A percentile compares a stretch with the other conserved stretches of the same genome.
phyloP scores from a whole-genome alignment of 1,140 invertebrate species.

The Leptinotarsa texana region DNA sequence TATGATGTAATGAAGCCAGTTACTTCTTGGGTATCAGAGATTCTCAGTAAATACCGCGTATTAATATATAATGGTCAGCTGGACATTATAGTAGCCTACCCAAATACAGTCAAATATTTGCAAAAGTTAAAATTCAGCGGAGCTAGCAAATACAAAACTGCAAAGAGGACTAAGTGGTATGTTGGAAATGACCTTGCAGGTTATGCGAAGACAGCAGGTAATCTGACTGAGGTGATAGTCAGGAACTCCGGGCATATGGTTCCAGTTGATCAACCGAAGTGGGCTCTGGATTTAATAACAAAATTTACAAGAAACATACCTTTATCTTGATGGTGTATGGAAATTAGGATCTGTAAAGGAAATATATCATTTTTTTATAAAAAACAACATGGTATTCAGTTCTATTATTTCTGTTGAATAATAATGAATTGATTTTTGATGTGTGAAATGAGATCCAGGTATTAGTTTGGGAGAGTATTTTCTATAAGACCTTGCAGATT shows the following conservation, averaged over 20 bases:
- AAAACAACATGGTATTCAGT: too few relatives aligned
- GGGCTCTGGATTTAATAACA: slow-evolving; percentile 74
- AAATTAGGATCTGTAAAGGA: too few relatives aligned
- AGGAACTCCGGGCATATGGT: slow-evolving; percentile 82
- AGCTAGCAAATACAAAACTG: slow-evolving; percentile 64
- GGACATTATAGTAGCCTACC: slow-evolving; percentile 82
- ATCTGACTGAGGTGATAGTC: slow-evolving; percentile 74
- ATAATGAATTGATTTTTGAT: too few relatives aligned
- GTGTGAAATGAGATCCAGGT: too few relatives aligned
- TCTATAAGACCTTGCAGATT: too few relatives aligned
- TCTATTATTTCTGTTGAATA: too few relatives aligned
- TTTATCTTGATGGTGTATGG: slow-evolving; percentile 41
- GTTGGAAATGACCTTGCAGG: slow-evolving; percentile 71
- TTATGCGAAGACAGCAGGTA: slow-evolving; percentile 69
- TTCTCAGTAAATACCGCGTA: slow-evolving; percentile 69
- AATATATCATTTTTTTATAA: too few relatives aligned
- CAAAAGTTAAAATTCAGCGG: slow-evolving; percentile 67
- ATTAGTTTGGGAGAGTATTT: too few relatives aligned
- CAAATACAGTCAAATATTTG: slow-evolving; percentile 74
- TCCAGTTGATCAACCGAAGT: slow-evolving; percentile 75
- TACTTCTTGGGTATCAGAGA: slow-evolving; percentile 71
- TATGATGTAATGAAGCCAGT: slow-evolving; percentile 81
- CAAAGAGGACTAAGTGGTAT: slow-evolving; percentile 66
- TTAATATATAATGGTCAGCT: slow-evolving; percentile 81
- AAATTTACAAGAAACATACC: slow-evolving; percentile 67